phyloP scores from a whole-genome alignment of 2,797 vertebrate genomes.

The Atherinosoma microstoma region DNA sequence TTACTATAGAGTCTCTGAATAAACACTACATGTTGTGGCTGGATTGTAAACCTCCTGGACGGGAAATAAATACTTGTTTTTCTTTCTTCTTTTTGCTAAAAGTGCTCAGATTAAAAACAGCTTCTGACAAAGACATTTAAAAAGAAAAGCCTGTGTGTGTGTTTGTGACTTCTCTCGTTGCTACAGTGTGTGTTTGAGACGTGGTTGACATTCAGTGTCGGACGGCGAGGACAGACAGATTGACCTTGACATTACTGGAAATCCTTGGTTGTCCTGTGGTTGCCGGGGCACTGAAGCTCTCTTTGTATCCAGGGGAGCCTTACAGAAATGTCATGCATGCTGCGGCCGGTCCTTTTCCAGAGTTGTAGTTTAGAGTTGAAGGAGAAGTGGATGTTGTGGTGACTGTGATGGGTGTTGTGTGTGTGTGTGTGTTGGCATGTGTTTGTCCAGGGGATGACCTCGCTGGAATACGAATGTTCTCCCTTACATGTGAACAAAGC shows the following conservation, averaged over 20 bases:
- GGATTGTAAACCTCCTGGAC: no score
- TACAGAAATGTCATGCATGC: slow-evolving; percentile 65
- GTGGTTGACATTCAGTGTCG: slow-evolving; percentile 49
- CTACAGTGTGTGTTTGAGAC: slow-evolving; percentile 1
- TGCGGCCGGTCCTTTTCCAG: slow-evolving; percentile 10
- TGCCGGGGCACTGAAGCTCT: slow-evolving; percentile 51
- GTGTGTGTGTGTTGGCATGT: slow-evolving; percentile 18
- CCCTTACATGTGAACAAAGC: slow-evolving; percentile 23
- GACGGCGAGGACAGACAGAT: slow-evolving; percentile 44
- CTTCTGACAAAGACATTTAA: no score
- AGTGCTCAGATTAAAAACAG: no score
- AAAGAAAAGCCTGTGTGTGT: no score
- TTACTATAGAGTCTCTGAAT: no score
- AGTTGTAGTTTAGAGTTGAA: no score
- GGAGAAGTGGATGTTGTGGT: neutral
- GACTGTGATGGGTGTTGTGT: slow-evolving; percentile 12
- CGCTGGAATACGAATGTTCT: slow-evolving; percentile 35
- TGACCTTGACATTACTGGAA: slow-evolving; percentile 72
- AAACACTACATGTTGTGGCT: no score
- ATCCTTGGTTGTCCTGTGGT: slow-evolving; percentile 57
- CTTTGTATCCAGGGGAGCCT: slow-evolving; percentile 62
- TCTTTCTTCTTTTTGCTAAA: no score
- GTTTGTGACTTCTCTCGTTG: no score
- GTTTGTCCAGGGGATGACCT: slow-evolving; percentile 45
- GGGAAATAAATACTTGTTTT: no score